Percentiles rank a stretch among this genome's conserved stretches.
Evolutionary conservation across 2,797 vertebrate genomes (phyloP).

Genomic region (Myotis daubentonii): DNA sequence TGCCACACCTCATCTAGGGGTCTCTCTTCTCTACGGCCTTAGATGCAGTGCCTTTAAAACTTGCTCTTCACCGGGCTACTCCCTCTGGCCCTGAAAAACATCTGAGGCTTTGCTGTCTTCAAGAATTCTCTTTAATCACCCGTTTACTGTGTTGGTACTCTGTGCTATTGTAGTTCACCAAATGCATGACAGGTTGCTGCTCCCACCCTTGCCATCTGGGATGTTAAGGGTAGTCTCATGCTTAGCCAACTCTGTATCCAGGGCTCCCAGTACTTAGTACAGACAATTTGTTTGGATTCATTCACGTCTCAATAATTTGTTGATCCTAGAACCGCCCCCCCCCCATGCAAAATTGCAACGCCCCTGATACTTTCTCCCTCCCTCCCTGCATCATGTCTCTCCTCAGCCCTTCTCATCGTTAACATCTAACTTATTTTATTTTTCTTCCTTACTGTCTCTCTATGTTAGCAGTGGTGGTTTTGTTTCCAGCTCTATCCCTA

Average conservation of each 20-base stretch:
- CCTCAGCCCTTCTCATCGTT: background rate
- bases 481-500: background rate
- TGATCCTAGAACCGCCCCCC: background rate
- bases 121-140: background rate
- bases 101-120: background rate
- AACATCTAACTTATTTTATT: background rate
- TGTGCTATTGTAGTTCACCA: background rate
- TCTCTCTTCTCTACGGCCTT: background rate
- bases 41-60: background rate
- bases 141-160: background rate
- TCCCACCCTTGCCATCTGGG: rapidly evolving
- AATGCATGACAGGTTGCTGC: rapidly evolving
- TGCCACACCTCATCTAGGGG: rapidly evolving
- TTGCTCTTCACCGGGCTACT: background rate
- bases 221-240: background rate
- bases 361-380: background rate
- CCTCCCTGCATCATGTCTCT: rapidly evolving
- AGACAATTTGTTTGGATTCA: background rate
- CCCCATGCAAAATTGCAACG: rapidly evolving
- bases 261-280: background rate
- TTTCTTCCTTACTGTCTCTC: background rate
- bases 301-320: no score
- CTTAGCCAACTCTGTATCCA: background rate
- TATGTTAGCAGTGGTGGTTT: background rate
- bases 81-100: background rate